Evolutionary conservation across 2,113 vertebrate species (phyloP), one percentile per base, ranked within the genome.

Genomic region (Tachuris rubrigastra): DNA sequence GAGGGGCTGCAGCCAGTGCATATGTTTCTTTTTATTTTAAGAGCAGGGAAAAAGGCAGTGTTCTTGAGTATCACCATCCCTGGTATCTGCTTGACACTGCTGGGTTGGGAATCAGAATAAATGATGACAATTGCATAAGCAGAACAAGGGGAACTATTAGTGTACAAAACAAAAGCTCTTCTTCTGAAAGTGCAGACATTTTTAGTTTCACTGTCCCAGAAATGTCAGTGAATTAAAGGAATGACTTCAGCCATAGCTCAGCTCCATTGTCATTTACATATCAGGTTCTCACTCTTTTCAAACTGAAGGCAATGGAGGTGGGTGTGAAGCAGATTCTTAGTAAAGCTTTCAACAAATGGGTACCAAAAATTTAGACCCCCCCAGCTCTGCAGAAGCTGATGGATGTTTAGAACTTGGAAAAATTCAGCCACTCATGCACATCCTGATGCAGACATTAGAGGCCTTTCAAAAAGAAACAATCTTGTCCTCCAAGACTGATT

Each of bases 191-290:
- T 68, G 91, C 84, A 92, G 74, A 31, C 89, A 78, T 96, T 88
- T 97, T 90, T 92, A 95, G 90, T 95, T 85, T 77, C 75, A 47
- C 88, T 95, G 94, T 89, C 91, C 91, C 89, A 97, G 97, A 97
- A 97, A 97, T 94, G 93, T 96, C 89, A 97, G 96, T 28, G 84
- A 67, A 59, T 85, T 55, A 66, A 84, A 79, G 55, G 63, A 86
- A 90, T 3, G 4, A 85, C 76, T 95, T 55, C 79, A 94, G 74
- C 73, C 41, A 0, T 58, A 85, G 79, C 92, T 97, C 10, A 7
- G 91, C 87, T 94, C 90, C 8, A 72, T 90, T 94, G 96, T 96
- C 93, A 97, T 94, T 96, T 93, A 62, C 90, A 56, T 84, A 86
- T 87, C 96, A 90, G 92, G 86, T 74, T 94, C 92, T 96, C 93